Conservation (phyloP, 2,113 vertebrate genomes). For the Strigops habroptila region DNA sequence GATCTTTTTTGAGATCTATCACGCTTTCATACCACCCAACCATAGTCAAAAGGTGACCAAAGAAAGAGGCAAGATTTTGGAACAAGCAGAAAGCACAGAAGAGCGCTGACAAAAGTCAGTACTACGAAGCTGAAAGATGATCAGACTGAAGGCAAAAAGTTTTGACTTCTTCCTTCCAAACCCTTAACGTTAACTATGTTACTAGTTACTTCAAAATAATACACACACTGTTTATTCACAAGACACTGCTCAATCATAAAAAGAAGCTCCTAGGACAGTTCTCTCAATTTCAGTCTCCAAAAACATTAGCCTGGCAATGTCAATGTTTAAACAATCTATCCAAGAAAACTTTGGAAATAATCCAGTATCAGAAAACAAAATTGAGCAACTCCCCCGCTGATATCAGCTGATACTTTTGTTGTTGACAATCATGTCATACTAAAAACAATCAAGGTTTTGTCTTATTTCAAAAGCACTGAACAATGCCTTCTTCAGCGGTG, state of each 20-base stretch:
- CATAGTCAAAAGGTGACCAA: not conserved
- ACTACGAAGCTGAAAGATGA: not conserved
- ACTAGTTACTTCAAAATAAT: not conserved
- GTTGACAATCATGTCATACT: not conserved
- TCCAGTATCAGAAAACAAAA: slow-evolving; percentile 9
- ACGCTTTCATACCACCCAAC: not conserved
- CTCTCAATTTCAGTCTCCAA: not conserved
- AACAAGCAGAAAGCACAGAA: not conserved
- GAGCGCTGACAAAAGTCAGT: not conserved
- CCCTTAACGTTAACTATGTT: not conserved
- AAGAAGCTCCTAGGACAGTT: not conserved
- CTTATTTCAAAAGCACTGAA: not conserved
- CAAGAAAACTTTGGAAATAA: not conserved
- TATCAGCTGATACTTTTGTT: not conserved
- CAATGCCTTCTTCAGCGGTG: not conserved
- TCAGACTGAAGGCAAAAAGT: not conserved
- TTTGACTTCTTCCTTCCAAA: not conserved
- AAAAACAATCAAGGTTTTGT: not conserved
- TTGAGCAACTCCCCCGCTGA: not conserved
- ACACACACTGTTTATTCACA: not conserved
- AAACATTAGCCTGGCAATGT: not conserved
- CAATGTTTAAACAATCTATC: not conserved
- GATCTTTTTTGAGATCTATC: not conserved
- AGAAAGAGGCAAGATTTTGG: not conserved
- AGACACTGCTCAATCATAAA: not conserved